Percentiles rank a stretch among this genome's conserved stretches.
Conservation (phyloP, 2,113 vertebrate species). For the Dissostichus mawsoni region DNA sequence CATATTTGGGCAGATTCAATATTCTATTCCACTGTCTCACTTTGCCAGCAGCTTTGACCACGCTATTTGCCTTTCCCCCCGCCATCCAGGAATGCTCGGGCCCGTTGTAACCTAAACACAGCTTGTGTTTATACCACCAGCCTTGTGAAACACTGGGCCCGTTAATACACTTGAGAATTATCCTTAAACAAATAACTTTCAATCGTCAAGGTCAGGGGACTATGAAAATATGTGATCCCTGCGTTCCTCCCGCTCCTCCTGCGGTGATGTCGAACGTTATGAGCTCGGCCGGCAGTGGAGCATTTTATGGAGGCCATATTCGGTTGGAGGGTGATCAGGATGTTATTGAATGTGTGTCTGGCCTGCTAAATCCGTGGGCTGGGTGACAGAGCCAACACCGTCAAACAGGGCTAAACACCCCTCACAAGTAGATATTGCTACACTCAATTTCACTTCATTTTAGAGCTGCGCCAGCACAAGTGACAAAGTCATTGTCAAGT, state of each 20-base stretch:
- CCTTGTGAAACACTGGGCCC: conserved; percentile 57
- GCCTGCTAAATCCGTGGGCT: conserved; percentile 57
- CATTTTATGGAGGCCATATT: conserved; percentile 70
- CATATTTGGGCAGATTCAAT: conserved; percentile 80
- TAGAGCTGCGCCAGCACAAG: conserved; percentile 58
- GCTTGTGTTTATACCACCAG: conserved; percentile 71
- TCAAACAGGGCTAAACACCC: conserved; percentile 51
- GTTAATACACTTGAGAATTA: conserved; percentile 73
- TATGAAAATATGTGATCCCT: conserved; percentile 71
- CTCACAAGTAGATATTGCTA: conserved; percentile 60
- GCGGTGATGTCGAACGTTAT: conserved; percentile 46
- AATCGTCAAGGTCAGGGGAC: conserved; percentile 68
- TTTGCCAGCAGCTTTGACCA: conserved; percentile 68
- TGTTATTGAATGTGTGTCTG: conserved; percentile 71
- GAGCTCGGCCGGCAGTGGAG: conserved; percentile 50
- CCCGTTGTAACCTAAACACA: conserved; percentile 72
- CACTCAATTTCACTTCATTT: conserved; percentile 62
- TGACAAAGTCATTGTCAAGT: conserved; percentile 57
- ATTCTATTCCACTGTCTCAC: conserved; percentile 60
- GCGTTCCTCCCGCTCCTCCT: conserved; percentile 28
- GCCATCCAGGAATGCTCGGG: conserved; percentile 72
- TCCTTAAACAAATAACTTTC: conserved; percentile 75
- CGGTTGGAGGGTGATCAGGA: conserved; percentile 70
- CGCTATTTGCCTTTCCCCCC: conserved; percentile 64
- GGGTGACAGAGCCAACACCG: conserved; percentile 20